These are phyloP conservation scores for Dicyrtoma fusca DNA, from an alignment of 2,888 invertebrate species.

Conservation along the genomic window DNA sequence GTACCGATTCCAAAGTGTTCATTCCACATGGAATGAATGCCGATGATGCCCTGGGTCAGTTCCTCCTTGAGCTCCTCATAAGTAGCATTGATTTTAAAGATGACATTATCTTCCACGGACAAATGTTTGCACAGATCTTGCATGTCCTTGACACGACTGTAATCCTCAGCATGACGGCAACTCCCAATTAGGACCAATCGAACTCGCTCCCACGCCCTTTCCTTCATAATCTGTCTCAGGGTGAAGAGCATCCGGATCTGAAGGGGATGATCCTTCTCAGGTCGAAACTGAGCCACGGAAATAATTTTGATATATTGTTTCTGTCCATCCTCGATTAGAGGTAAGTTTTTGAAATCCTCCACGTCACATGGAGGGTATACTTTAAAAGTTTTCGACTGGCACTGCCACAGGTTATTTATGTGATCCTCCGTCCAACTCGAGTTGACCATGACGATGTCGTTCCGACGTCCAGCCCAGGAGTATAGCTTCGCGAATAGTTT, in stretches of 20 bases:
- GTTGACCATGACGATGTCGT: slow-evolving; percentile 90
- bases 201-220: slow-evolving; percentile 71
- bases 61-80: slow-evolving; percentile 77
- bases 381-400: slow-evolving; percentile 55
- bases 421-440: slow-evolving; percentile 97
- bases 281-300: slow-evolving; percentile 94
- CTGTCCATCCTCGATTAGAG: slow-evolving; percentile 60
- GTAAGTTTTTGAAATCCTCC: slow-evolving; percentile 66
- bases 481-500: slow-evolving; percentile 88
- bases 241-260: slow-evolving; percentile 86
- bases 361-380: slow-evolving; percentile 97
- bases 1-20: slow-evolving; percentile 98
- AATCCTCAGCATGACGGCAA: slow-evolving; percentile 83
- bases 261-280: slow-evolving; percentile 95
- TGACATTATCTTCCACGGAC: slow-evolving; percentile 78
- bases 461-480: slow-evolving; percentile 76
- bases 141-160: slow-evolving; percentile 77
- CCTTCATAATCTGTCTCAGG: slow-evolving; percentile 74
- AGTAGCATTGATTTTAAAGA: slow-evolving; percentile 85
- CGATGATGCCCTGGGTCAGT: slow-evolving; percentile 72
- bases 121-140: slow-evolving; percentile 80
- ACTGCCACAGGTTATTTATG: slow-evolving; percentile 71
- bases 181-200: slow-evolving; percentile 86
- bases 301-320: slow-evolving; percentile 70
- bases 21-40: slow-evolving; percentile 98